Conservation (phyloP, 2,113 vertebrate species). For the Procapra przewalskii region DNA sequence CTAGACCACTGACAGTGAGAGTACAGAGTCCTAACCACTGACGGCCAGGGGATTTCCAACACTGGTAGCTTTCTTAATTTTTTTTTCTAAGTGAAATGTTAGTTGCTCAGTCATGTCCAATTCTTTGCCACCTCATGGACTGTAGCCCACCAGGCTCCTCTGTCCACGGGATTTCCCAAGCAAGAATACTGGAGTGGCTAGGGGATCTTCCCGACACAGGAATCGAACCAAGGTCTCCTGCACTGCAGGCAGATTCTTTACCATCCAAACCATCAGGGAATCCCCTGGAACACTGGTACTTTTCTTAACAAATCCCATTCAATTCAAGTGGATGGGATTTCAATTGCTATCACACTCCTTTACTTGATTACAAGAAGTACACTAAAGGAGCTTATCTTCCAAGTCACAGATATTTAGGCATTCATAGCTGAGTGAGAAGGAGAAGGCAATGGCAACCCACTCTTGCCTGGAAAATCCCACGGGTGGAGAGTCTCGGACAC, state of each 20-base stretch:
- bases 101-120: neutral
- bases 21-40: neutral
- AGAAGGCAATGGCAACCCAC: no score
- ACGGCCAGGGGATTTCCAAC: neutral
- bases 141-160: neutral
- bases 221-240: neutral
- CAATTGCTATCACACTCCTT: neutral
- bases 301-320: conserved; percentile 35
- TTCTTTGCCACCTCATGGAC: neutral
- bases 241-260: neutral
- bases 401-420: neutral
- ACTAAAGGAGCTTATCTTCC: neutral
- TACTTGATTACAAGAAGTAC: neutral
- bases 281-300: neutral
- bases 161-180: neutral
- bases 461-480: no score
- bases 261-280: neutral
- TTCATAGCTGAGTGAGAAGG: neutral
- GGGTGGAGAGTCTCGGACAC: no score
- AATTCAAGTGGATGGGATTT: neutral
- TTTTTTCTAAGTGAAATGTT: neutral
- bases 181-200: neutral
- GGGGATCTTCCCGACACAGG: neutral
- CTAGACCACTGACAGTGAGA: neutral
- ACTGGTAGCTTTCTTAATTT: neutral